Conservation (phyloP, 2,797 vertebrate species). For the Phalloptychus januarius region DNA sequence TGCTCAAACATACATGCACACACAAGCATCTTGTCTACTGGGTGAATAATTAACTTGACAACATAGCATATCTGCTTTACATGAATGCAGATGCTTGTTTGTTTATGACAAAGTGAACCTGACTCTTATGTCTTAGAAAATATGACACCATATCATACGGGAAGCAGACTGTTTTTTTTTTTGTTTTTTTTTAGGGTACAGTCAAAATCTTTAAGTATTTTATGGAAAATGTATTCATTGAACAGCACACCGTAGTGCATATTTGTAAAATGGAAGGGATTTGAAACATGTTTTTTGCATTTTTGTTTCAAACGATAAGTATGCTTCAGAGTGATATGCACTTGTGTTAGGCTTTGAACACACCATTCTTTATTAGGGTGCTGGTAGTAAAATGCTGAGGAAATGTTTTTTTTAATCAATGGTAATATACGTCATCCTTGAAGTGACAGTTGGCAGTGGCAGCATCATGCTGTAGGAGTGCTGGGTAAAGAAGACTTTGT, state of each 20-base stretch:
- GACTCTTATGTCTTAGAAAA: conserved; percentile 45
- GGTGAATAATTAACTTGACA: conserved; percentile 59
- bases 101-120: conserved; percentile 2
- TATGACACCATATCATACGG: conserved; percentile 4
- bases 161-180: conserved; percentile 6
- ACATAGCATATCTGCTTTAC: conserved; percentile 8
- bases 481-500: neutral
- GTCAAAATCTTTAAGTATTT: neutral
- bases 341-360: neutral
- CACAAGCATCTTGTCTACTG: neutral
- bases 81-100: conserved; percentile 21
- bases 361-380: neutral
- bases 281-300: neutral
- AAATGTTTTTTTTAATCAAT: neutral
- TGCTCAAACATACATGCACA: neutral
- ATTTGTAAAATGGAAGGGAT: neutral
- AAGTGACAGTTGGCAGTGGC: neutral
- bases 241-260: neutral
- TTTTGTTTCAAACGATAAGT: neutral
- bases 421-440: neutral
- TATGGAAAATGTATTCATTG: neutral
- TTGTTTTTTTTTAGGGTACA: neutral
- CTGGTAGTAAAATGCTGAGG: neutral
- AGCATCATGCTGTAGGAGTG: neutral
- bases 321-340: neutral